Evolutionary conservation across 2,797 vertebrate genomes (phyloP).

Genomic region (Hybognathus amarus): DNA sequence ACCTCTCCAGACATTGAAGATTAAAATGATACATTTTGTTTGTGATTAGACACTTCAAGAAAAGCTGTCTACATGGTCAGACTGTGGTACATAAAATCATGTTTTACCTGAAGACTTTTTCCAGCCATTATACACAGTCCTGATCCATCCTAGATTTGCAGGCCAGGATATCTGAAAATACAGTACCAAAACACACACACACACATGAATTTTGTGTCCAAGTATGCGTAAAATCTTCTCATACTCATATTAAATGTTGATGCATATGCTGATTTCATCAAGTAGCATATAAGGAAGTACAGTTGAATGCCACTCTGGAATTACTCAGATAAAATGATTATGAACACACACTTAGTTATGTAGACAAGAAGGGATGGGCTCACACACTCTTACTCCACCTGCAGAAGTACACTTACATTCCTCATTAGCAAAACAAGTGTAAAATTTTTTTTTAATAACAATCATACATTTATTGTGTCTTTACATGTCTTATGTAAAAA

Average conservation of each 20-base stretch:
- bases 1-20: background rate
- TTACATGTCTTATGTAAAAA: no score
- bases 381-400: constrained; percentile 1
- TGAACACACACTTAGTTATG: constrained; percentile 51
- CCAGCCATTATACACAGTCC: constrained; percentile 85
- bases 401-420: constrained; percentile 19
- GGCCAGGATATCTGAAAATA: constrained; percentile 80
- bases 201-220: background rate
- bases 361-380: constrained; percentile 27
- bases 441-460: background rate
- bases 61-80: background rate
- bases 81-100: background rate
- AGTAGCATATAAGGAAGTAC: constrained; percentile 32
- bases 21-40: background rate
- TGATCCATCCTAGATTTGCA: constrained; percentile 78
- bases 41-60: background rate
- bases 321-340: constrained; percentile 49
- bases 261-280: constrained; percentile 8
- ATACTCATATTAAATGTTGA: constrained; percentile 28
- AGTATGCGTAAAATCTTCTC: background rate
- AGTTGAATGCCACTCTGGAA: constrained; percentile 21
- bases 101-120: constrained; percentile 78
- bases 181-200: constrained; percentile 5
- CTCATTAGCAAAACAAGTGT: background rate
- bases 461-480: background rate